These are phyloP conservation scores for Lasioglossum zephyrum DNA, from an alignment of 2,888 invertebrate species.

Conservation along the genomic window DNA sequence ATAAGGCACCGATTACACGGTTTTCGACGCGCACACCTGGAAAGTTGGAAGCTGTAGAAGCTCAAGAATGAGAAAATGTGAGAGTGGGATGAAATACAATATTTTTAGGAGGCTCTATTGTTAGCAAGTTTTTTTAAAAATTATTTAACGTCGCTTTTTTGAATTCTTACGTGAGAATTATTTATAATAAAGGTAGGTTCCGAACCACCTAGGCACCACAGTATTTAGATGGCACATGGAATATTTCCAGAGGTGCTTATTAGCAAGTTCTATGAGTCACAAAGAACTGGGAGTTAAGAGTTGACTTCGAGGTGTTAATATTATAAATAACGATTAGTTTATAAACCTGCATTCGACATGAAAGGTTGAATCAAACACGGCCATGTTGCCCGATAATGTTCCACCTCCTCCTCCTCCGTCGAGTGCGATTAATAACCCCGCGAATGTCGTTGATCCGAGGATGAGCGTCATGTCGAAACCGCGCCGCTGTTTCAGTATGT, in stretches of 20 bases:
- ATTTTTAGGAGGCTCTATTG: too few species aligned
- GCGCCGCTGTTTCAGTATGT: not conserved
- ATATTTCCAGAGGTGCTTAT: too few species aligned
- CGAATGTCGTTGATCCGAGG: constrained; percentile 45
- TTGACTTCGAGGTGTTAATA: not conserved
- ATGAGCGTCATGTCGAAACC: constrained; percentile 29
- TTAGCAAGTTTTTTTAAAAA: too few species aligned
- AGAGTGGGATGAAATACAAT: too few species aligned
- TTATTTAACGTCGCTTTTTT: too few species aligned
- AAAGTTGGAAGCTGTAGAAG: not conserved
- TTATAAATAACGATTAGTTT: not conserved
- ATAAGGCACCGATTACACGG: not conserved
- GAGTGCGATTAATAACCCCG: constrained; percentile 51
- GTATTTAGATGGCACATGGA: too few species aligned
- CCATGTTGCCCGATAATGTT: not conserved
- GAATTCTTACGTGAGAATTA: too few species aligned
- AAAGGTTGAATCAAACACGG: constrained; percentile 14
- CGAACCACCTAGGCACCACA: too few species aligned
- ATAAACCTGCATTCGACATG: not conserved
- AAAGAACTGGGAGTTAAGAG: not conserved
- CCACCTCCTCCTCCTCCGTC: not conserved
- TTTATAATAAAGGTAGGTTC: too few species aligned
- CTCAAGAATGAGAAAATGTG: not conserved
- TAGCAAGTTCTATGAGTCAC: not conserved
- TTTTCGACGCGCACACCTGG: not conserved